These are phyloP conservation scores for Malurus melanocephalus DNA, from an alignment of 2,113 vertebrate genomes.

Conservation along the genomic window DNA sequence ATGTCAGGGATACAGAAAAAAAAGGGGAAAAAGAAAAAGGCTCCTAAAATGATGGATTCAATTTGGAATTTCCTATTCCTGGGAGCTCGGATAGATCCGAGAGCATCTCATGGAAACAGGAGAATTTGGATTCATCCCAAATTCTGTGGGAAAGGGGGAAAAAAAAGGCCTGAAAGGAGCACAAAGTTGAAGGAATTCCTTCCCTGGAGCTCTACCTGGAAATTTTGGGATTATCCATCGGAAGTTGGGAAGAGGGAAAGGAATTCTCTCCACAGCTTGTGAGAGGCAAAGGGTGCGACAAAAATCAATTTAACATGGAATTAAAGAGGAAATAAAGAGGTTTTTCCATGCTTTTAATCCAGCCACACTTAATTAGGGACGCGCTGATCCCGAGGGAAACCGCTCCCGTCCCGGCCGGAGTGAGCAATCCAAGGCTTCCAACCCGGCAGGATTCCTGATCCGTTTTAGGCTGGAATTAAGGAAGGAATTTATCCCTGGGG, in stretches of 20 bases:
- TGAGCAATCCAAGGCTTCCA: not conserved
- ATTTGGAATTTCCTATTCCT: not conserved
- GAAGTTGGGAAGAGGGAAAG: not conserved
- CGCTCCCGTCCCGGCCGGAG: not conserved
- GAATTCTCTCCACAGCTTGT: not conserved
- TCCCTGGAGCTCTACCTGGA: no score
- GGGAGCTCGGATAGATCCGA: not conserved
- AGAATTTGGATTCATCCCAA: no score
- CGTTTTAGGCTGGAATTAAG: not conserved
- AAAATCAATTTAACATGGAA: not conserved
- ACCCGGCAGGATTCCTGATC: not conserved
- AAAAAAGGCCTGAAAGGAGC: no score
- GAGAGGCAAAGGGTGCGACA: not conserved
- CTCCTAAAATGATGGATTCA: not conserved
- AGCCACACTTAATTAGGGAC: not conserved
- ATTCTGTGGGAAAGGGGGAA: no score
- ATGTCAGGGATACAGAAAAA: not conserved
- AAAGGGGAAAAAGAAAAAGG: not conserved
- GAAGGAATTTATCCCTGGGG: not conserved
- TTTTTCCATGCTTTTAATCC: not conserved
- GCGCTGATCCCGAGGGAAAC: not conserved
- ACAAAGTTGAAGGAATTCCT: no score
- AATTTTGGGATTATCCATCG: no score
- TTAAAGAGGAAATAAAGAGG: not conserved
- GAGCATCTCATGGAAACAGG: accelerated